Evolutionary conservation across 2,888 invertebrate species (phyloP), one percentile per base, ranked within the genome.

Genomic region (Euzophera pinguis): DNA sequence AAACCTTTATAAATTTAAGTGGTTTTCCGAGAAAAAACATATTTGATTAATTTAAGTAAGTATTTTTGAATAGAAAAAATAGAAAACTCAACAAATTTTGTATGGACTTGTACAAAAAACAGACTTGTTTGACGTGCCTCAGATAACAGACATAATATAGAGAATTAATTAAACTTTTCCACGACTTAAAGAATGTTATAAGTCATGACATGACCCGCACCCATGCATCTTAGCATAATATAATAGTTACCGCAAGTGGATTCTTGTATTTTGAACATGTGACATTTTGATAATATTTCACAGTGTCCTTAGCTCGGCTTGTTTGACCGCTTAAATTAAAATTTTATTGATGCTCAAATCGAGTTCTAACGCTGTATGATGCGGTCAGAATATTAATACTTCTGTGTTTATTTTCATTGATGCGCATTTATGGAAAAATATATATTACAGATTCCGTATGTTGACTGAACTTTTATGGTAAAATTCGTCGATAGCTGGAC

Each of bases 241-340:
- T 13, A 38, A 38, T 38, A 12, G 14, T 9, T 41, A 16, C 17
- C 14, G 7, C 41, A 41, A 16, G 10, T 41, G 16, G 10, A 16
- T 22, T 29, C 43, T 27, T 29, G 43, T 43, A 43, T 22, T 22
- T 22, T 5, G 22, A 22, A 22, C 13, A 45, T 16, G 32, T 45
- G 32, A 45, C 45, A 45, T 43, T 43, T 42, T 13, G 43, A 51
- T 51, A 22, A 22, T 22, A 5, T 22, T 22, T 22, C 22, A 12
- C 56, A 52, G 60, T 54, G 63, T 64, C 69, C 64, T 71, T 67
- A 66, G 71, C 22, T 22, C 63, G 65, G 57, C 67, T 66, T 64
- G 71, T 71, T 72, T 58, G 60, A 65, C 67, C 52, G 61, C 66
- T 73, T 69, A 22, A 57, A 64, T 66, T 64, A 63, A 73, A 69